phyloP scores from a whole-genome alignment of 64 coral and sea anemone species.

The Hydrozoanthus tunicans region DNA sequence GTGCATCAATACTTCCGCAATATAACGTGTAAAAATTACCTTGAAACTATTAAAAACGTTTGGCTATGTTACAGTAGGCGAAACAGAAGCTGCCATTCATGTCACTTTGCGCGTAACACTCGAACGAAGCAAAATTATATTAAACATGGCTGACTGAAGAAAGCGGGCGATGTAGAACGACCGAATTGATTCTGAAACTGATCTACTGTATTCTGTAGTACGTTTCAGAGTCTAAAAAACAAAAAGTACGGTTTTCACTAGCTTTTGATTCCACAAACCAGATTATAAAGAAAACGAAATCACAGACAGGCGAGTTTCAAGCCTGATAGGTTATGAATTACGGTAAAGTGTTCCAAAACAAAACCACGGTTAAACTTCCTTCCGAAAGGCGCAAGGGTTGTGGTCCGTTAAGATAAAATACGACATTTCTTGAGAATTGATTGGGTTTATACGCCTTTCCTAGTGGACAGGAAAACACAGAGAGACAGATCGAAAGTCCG shows the following conservation, averaged over 20 bases:
- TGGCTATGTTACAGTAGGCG: too few relatives aligned
- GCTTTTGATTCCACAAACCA: background rate
- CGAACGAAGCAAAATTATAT: background rate
- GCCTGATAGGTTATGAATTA: constrained; percentile 19
- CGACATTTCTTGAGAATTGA: background rate
- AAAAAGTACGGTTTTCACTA: constrained; percentile 14
- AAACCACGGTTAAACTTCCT: constrained; percentile 31
- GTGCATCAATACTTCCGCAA: background rate
- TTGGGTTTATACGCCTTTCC: background rate
- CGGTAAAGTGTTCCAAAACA: constrained; percentile 12
- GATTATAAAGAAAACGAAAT: background rate
- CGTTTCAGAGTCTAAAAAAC: constrained; percentile 34
- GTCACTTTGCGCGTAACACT: too few relatives aligned
- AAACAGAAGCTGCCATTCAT: too few relatives aligned
- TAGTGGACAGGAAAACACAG: background rate
- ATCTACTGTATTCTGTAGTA: constrained; percentile 10
- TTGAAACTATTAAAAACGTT: background rate
- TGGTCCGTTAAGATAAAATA: constrained; percentile 1
- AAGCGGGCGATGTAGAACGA: background rate
- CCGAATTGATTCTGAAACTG: background rate
- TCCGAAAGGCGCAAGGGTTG: constrained; percentile 14
- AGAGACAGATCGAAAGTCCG: background rate
- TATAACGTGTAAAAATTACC: background rate
- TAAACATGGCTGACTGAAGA: constrained; percentile 9
- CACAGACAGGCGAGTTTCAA: constrained; percentile 43